phyloP scores from a whole-genome alignment of 2,797 vertebrate species.

The Leptatherina wallacei region DNA sequence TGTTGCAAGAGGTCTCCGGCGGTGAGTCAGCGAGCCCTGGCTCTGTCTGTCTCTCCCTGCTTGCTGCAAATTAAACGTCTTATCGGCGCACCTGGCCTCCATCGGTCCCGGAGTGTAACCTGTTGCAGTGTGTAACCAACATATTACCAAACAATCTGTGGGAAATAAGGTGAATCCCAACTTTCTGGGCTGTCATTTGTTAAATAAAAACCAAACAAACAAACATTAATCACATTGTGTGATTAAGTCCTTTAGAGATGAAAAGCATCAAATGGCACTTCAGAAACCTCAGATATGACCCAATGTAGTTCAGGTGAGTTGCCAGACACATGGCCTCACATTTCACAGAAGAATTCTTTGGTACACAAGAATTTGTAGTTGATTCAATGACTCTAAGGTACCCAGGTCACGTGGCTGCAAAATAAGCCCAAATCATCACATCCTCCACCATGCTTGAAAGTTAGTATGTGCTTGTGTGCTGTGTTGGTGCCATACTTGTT shows the following conservation, averaged over 20 bases:
- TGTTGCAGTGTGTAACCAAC: conserved; percentile 78
- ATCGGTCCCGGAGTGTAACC: conserved; percentile 86
- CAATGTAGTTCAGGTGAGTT: background rate
- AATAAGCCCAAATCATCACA: background rate
- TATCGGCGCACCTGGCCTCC: conserved; percentile 88
- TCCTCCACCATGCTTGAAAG: background rate
- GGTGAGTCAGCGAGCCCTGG: conserved; percentile 81
- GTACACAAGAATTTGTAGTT: background rate
- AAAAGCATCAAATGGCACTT: too few relatives aligned
- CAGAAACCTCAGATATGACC: background rate
- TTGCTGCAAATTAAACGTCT: conserved; percentile 70
- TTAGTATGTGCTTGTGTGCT: background rate
- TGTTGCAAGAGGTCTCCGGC: conserved; percentile 85
- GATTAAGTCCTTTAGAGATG: too few relatives aligned
- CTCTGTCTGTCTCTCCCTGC: conserved; percentile 59
- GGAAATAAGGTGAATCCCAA: conserved; percentile 55
- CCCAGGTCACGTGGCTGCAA: background rate
- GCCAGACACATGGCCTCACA: background rate
- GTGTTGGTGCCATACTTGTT: too few relatives aligned
- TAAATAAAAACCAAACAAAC: too few relatives aligned
- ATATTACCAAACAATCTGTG: conserved; percentile 50
- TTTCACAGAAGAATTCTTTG: background rate
- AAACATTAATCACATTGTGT: too few relatives aligned
- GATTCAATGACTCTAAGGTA: background rate
- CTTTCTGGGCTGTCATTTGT: conserved; percentile 34